These are phyloP conservation scores for Sebastolobus alascanus DNA, from an alignment of 2,797 vertebrate genomes.

Conservation along the genomic window DNA sequence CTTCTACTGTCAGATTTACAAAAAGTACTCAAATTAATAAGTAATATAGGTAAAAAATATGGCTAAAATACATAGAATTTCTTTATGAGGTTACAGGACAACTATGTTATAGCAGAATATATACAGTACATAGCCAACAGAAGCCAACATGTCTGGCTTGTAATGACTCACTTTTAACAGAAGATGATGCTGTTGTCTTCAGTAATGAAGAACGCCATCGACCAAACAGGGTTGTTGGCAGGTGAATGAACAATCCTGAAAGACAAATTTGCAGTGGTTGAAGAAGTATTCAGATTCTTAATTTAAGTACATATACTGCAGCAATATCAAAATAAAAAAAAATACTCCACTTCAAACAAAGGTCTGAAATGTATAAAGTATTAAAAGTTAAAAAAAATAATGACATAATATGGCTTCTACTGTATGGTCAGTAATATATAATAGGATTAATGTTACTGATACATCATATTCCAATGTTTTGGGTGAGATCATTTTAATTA, in stretches of 20 bases:
- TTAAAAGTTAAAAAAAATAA: neutral
- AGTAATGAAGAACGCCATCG: neutral
- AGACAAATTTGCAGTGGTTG: neutral
- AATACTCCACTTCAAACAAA: neutral
- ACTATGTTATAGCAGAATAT: neutral
- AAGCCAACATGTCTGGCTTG: neutral
- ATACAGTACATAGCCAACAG: neutral
- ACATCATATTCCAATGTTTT: neutral
- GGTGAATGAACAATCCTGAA: no score
- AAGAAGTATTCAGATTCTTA: neutral
- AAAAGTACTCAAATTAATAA: neutral
- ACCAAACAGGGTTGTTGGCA: neutral
- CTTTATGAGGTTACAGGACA: neutral
- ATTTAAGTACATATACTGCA: no score
- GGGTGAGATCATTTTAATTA: neutral
- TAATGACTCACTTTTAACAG: constrained; percentile 16
- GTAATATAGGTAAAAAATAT: neutral
- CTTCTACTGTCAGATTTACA: neutral
- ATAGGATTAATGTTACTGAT: neutral
- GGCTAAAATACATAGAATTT: neutral
- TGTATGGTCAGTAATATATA: neutral
- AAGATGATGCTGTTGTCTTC: constrained; percentile 39
- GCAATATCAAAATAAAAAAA: neutral
- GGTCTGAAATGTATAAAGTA: neutral
- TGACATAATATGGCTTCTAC: neutral